Evolutionary conservation across 35 echinoderm and acorn worm genomes (phyloP), one percentile per base, ranked within the genome.

Genomic region (Anneissia japonica): DNA sequence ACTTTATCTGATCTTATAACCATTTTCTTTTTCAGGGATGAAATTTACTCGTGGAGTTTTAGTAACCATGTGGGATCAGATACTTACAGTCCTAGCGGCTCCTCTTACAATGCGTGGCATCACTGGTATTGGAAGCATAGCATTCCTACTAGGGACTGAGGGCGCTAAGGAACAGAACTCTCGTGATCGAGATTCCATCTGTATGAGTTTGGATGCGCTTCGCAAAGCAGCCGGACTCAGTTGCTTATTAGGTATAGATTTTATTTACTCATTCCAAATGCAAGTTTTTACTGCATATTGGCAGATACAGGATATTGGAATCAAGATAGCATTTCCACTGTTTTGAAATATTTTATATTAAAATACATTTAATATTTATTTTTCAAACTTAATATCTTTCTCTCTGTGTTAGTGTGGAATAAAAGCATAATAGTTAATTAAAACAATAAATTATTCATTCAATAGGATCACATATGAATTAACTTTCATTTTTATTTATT

Each of bases 221-320:
- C 38, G 96, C 28, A 94, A 94, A 78, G 96, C 96, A 36, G 96
- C 96, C 31, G 92, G 87, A 21, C 89, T 99, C 33, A 92, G 92
- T 33, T 99, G 96, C 76, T 91, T 89, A 40, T 81, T 99, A 37
- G 96, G 96, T 99, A 46, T 82, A 85, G 35, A 32, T 28, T 72
- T 74, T 29, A 32, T 74, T 35, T 5, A 31, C 36, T 12, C 35
- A 79, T 79, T 34, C 17, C 33, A 4, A n/a, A n/a, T n/a, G n/a
- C n/a, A n/a, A n/a, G n/a, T n/a, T n/a, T n/a, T n/a, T n/a, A n/a
- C n/a, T n/a, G n/a, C n/a, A n/a, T n/a, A n/a, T n/a, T n/a, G n/a
- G n/a, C n/a, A n/a, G n/a, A n/a, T n/a, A n/a, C n/a, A n/a, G n/a
- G n/a, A n/a, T n/a, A n/a, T n/a, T n/a, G n/a, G n/a, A n/a, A n/a